Conservation (phyloP, 2,797 vertebrate species). For the Sebastes taczanowskii region DNA sequence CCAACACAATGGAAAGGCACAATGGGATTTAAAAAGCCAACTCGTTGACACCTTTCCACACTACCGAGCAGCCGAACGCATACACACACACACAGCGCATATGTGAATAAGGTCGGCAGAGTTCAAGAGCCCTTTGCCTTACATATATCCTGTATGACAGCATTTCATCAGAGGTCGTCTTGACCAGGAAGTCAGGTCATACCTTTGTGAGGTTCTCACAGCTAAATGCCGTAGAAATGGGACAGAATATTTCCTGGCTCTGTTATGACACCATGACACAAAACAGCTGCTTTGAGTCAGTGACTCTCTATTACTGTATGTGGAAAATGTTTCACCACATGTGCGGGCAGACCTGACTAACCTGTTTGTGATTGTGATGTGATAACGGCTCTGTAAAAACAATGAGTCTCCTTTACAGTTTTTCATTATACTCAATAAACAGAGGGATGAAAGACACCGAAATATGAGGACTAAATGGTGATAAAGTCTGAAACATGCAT, state of each 20-base stretch:
- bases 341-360: conserved; percentile 26
- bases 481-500: not conserved
- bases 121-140: conserved; percentile 55
- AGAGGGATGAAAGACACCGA: not conserved
- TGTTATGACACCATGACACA: conserved; percentile 37
- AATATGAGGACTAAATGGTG: not conserved
- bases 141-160: conserved; percentile 67
- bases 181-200: conserved; percentile 62
- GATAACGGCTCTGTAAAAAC: not conserved
- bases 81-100: not conserved
- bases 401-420: not conserved
- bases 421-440: not conserved
- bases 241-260: conserved; percentile 53
- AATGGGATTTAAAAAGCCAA: conserved; percentile 44
- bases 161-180: conserved; percentile 46
- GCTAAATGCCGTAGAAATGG: conserved; percentile 14
- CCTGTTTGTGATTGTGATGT: conserved; percentile 27
- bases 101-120: conserved; percentile 28
- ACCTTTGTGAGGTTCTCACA: conserved; percentile 54
- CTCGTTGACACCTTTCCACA: conserved; percentile 46
- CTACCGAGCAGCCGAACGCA: not conserved
- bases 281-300: conserved; percentile 43
- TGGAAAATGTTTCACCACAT: conserved; percentile 14
- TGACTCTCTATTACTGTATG: not conserved
- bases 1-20: conserved; percentile 52